Base-by-base conservation (phyloP, 1,140 invertebrate genomes). In the Drosophila ohnishii region DNA sequence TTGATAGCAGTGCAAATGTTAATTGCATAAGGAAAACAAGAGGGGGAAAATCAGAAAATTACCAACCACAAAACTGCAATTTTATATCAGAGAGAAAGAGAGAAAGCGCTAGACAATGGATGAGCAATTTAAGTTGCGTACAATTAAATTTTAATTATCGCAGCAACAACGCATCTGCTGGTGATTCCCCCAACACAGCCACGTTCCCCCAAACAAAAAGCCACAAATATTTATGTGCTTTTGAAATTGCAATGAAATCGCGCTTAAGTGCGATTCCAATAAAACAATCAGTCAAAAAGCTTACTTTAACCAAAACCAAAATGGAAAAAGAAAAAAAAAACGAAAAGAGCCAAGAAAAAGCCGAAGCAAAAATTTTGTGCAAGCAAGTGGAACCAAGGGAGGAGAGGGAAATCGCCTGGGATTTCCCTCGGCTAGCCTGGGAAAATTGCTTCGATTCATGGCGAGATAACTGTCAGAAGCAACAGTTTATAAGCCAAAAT, bases 111-210 rank as follows among this genome's bases (percentile, higher is more conserved):
- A 10, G 57, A 83, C 72, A 87, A 87, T 83, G 76, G 51, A 80
- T 77, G 66, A 78, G 76, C 84, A 66, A 88, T 83, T 83, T 57
- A 82, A 87, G 75, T 83, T 73, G 83, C 40, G 59, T 70, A 64
- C 69, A 87, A 87, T 87, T 87, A 80, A 88, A 83, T 64, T 88
- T 80, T 87, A 87, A 88, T 88, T 87, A 88, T 69, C 44, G 66
- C 63, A 56, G 50, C 71, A 50, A 39, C 44, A 47, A 48, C 55
- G 47, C 60, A 40, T 13, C 30, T 30, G 16, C 53, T n/a, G 39
- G 28, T 25, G 57, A 60, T 45, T 40, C 6, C 19, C 28, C 25
- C 25, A 28, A 28, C 25, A 28, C 25, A 28, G 25, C 25, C 25
- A 28, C 25, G 5, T 28, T 28, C 25, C 25, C 48, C 48, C 28